These are phyloP conservation scores for Fopius arisanus DNA, from an alignment of 1,140 invertebrate genomes.

Conservation along the genomic window DNA sequence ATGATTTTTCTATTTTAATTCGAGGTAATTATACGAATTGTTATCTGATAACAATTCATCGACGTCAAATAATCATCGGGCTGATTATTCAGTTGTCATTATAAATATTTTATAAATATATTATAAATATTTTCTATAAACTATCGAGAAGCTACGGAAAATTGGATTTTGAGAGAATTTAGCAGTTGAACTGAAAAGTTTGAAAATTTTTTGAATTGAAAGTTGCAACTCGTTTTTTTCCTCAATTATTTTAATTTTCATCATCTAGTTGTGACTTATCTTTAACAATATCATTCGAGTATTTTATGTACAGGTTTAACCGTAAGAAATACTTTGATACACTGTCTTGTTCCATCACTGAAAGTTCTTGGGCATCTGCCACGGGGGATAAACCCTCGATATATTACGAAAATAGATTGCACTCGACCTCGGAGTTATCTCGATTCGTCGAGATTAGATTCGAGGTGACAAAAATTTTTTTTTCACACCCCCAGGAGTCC, in stretches of 20 bases:
- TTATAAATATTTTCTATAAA: too few species aligned
- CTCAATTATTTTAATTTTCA: not conserved
- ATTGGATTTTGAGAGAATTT: too few species aligned
- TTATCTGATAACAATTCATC: too few species aligned
- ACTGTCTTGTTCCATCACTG: not conserved
- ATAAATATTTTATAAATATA: too few species aligned
- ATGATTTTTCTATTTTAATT: not conserved
- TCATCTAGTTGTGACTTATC: not conserved
- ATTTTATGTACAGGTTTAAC: slow-evolving; percentile 17
- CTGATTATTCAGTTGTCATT: too few species aligned
- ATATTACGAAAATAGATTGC: not conserved
- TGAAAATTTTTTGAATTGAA: not conserved
- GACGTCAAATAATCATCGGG: too few species aligned
- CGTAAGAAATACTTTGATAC: slow-evolving; percentile 22
- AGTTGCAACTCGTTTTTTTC: not conserved
- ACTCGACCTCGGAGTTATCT: not conserved
- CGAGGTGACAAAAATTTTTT: too few species aligned
- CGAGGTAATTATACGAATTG: too few species aligned
- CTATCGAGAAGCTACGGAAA: too few species aligned
- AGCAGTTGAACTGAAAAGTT: too few species aligned
- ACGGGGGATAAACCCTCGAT: not conserved
- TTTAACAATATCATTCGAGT: not conserved
- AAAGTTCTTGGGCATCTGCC: not conserved
- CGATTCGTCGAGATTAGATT: too few species aligned
- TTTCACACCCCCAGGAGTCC: too few species aligned